Base-by-base conservation (phyloP, 2,888 invertebrate species). In the Amphipoea oculea region DNA sequence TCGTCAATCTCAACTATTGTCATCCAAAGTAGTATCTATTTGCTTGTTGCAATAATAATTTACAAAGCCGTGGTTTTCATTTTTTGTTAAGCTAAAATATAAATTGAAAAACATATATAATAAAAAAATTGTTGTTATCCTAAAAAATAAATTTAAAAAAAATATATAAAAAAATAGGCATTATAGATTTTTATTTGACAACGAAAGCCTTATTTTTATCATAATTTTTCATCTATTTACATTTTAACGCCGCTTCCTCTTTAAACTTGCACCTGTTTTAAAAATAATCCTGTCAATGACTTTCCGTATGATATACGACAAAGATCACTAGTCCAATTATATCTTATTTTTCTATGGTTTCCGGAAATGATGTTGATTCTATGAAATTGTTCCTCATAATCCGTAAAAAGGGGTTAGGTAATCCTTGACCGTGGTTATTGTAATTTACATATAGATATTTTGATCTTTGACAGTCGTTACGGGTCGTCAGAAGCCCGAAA, bases 201-300 rank as follows among this genome's bases (percentile, higher is more conserved):
- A 7, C 2, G 20, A 54, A 54, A 20, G 20, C 6, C 20, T 20
- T 54, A 51, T 14, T n/a, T 29, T 7, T 14, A 23, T 14, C 4
- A 23, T 1, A 1, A 12, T 0, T 40, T 36, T 14, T 7, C 17
- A 14, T 17, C 4, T 4, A 67, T 9, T 0, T 29, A 20, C n/a
- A n/a, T 60, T 20, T 60, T 29, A 17, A n/a, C 0, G 4, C 84
- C 48, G 78, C 84, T 70, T 20, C 14, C 20, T 68, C 79, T 63
- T 63, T 6, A 70, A 42, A 79, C 75, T 81, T 86, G 62, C 2
- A 6, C 11, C 14, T 4, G 9, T 78, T 76, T 65, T 62, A 76
- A 79, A 76, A 83, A 79, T 83, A 82, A 62, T 69, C 62, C 73
- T 83, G 82, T 78, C 82, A 73, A 88, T 86, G 65, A 40, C 67